Evolutionary conservation across 2,888 invertebrate genomes (phyloP), one percentile per base, ranked within the genome.

Genomic region (Cephus runcator): DNA sequence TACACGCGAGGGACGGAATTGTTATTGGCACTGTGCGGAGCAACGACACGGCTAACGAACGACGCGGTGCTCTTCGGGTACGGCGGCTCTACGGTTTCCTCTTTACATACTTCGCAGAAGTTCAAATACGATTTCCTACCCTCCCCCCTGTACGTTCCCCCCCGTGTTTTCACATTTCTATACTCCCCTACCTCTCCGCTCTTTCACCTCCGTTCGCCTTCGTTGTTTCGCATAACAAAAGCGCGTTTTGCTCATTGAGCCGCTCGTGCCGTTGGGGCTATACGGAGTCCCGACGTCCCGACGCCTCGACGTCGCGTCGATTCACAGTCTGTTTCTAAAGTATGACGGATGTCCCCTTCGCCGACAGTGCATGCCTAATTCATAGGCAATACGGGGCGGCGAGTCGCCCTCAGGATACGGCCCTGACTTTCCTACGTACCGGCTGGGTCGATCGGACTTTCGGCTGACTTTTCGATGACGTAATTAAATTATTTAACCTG

Each of bases 191-290:
- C 11, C 73, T 68, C 76, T 68, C 69, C 77, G 73, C 69, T 34
- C 75, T 68, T 33, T 35, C 73, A 69, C 69, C 78, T 76, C 76
- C 74, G 68, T 78, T 75, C 77, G 75, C 80, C 79, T 73, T 74
- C 78, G 78, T 81, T 82, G 80, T 75, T 75, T 75, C 77, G 77
- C 77, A 83, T 82, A 84, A 88, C 88, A 87, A 88, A 87, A 85
- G 87, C 82, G 87, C 82, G 83, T 86, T 87, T 88, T 88, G 88
- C 88, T 88, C 87, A 83, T 81, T 78, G 82, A 81, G 75, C 78
- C 77, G 78, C 79, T 4, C 12, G 23, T 3, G 23, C 73, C 15
- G 31, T 34, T 23, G 74, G 15, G 15, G 1, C 34, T 34, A 23
- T 34, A 23, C 34, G 23, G 15, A 6, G 40, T 23, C 2, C 23